These are phyloP conservation scores for Liopterus haemorrhoidalis DNA, from an alignment of 2,888 invertebrate genomes.

Conservation along the genomic window DNA sequence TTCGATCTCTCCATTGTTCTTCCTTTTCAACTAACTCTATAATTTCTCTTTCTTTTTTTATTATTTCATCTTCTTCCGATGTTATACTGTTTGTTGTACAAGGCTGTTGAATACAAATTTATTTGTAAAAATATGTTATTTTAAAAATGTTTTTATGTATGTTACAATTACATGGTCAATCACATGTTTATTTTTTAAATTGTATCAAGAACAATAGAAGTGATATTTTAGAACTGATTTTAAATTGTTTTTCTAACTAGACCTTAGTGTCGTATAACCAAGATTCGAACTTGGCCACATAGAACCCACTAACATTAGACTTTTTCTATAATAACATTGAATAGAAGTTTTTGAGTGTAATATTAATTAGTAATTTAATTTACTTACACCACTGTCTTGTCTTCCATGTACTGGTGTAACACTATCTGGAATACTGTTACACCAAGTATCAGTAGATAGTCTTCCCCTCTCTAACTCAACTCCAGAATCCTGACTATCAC, in stretches of 20 bases:
- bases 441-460: conserved; percentile 56
- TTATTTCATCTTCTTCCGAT: conserved; percentile 73
- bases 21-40: conserved; percentile 58
- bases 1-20: conserved; percentile 53
- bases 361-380: conserved; percentile 2
- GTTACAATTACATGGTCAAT: conserved; percentile 5
- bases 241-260: no score
- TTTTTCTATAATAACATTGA: conserved; percentile 2
- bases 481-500: conserved; percentile 71
- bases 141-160: conserved; percentile 3
- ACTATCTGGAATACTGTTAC: conserved; percentile 42
- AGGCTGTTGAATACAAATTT: conserved; percentile 10
- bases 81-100: conserved; percentile 59
- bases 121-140: background rate
- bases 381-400: conserved; percentile 66
- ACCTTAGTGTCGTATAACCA: no score
- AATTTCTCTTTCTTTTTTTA: conserved; percentile 59
- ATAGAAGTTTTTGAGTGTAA: no score
- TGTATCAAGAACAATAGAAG: conserved; percentile 11
- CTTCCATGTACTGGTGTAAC: conserved; percentile 56
- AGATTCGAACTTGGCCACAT: no score
- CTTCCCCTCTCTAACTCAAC: conserved; percentile 58
- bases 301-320: no score
- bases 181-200: conserved; percentile 3
- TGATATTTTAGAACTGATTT: no score